phyloP scores from a whole-genome alignment of 1,140 invertebrate species.

The Achatina immaculata region DNA sequence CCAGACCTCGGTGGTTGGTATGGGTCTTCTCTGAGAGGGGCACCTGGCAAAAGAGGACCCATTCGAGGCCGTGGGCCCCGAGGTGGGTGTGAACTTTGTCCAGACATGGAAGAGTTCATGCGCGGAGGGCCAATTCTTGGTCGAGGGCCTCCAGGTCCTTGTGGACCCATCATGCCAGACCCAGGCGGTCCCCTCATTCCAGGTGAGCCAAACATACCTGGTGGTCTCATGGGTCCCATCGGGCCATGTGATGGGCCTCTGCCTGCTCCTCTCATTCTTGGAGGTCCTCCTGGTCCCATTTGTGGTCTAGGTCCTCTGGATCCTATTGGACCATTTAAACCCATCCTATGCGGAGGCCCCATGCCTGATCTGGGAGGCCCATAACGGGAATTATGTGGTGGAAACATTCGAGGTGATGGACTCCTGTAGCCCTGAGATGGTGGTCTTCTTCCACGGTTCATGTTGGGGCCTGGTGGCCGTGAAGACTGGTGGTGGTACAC shows the following conservation, averaged over 20 bases:
- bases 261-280: conserved; percentile 11
- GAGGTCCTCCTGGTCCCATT: conserved; percentile 32
- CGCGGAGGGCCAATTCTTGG: conserved; percentile 41
- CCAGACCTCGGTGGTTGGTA: conserved; percentile 21
- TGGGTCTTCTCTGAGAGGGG: conserved; percentile 18
- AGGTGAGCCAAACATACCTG: not conserved
- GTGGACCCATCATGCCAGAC: conserved; percentile 22
- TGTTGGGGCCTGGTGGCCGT: conserved; percentile 7
- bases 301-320: conserved; percentile 29
- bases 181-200: not conserved
- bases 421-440: conserved; percentile 32
- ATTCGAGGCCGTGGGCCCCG: conserved; percentile 13
- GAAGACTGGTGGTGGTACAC: conserved; percentile 1
- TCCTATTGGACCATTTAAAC: conserved; percentile 35
- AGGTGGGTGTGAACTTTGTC: conserved; percentile 27
- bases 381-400: conserved; percentile 26
- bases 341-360: conserved; percentile 26
- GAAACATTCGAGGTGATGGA: conserved; percentile 40
- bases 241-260: conserved; percentile 14
- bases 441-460: conserved; percentile 14
- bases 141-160: conserved; percentile 20
- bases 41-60: conserved; percentile 20
- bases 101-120: conserved; percentile 34
- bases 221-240: conserved; percentile 7
- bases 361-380: conserved; percentile 33